A percentile compares a stretch with the other conserved stretches of the same genome.
Conservation (phyloP, 2,113 vertebrate genomes). For the Hydropotes inermis region DNA sequence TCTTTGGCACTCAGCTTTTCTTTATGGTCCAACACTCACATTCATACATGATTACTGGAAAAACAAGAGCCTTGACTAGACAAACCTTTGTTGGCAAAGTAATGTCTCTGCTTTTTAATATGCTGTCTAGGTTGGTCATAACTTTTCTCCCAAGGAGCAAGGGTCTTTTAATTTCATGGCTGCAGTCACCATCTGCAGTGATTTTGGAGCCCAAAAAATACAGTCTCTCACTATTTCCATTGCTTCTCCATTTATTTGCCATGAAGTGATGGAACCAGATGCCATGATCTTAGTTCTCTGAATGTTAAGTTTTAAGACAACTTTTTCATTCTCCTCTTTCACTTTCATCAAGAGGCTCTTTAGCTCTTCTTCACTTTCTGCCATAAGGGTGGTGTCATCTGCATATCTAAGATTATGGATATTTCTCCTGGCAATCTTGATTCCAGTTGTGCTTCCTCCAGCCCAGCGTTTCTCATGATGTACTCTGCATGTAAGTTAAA, state of each 20-base stretch:
- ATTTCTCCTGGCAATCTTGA: neutral
- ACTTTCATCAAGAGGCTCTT: neutral
- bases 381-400: neutral
- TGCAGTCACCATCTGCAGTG: neutral
- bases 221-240: neutral
- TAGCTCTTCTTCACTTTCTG: neutral
- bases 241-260: neutral
- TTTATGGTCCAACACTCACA: neutral
- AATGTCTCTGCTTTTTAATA: neutral
- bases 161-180: neutral
- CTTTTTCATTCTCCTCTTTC: neutral
- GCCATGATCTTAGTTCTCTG: neutral
- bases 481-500: neutral
- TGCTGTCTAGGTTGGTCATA: neutral
- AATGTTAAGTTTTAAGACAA: neutral
- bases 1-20: neutral
- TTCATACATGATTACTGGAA: neutral
- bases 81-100: neutral
- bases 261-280: neutral
- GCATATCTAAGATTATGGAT: neutral
- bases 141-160: neutral
- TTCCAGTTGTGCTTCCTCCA: neutral
- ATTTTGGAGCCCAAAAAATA: neutral
- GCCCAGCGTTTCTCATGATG: neutral
- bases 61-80: neutral